A percentile compares a stretch with the other conserved stretches of the same genome.
Evolutionary conservation across 2,797 vertebrate species (phyloP).

Genomic region (Crocodylus rhombifer): DNA sequence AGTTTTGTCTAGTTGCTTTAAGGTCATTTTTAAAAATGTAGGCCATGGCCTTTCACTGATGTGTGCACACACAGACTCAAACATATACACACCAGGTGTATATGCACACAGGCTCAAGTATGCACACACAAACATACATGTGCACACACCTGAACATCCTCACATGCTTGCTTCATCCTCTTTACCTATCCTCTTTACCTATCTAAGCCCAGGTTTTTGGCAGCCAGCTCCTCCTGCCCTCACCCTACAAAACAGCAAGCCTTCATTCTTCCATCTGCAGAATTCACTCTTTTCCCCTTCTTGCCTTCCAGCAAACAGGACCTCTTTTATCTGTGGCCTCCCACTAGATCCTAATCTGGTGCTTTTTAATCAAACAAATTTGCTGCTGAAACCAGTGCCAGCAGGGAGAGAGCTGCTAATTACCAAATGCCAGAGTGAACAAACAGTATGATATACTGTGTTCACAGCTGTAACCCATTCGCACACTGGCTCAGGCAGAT

Average conservation of each 20-base stretch:
- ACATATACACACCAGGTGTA: slow-evolving; percentile 59
- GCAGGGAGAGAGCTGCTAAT: slow-evolving; percentile 68
- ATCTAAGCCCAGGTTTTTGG: slow-evolving; percentile 82
- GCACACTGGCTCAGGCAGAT: fast-evolving
- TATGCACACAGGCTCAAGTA: slow-evolving; percentile 51
- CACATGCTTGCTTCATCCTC: slow-evolving; percentile 30
- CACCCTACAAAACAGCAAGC: slow-evolving; percentile 81
- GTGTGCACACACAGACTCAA: slow-evolving; percentile 40
- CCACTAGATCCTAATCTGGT: slow-evolving; percentile 78
- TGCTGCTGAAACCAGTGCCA: slow-evolving; percentile 71
- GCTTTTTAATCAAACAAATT: slow-evolving; percentile 81
- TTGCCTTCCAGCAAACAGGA: slow-evolving; percentile 73
- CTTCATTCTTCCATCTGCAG: slow-evolving; percentile 85
- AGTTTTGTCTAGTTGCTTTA: too few relatives aligned
- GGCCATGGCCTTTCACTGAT: slow-evolving; percentile 25
- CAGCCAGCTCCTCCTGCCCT: slow-evolving; percentile 79
- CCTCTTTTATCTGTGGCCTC: slow-evolving; percentile 72
- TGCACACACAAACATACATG: not conserved
- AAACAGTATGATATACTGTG: slow-evolving; percentile 16
- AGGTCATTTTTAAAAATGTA: slow-evolving; percentile 11
- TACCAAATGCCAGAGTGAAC: slow-evolving; percentile 50
- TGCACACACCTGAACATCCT: not conserved
- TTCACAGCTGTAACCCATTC: not conserved
- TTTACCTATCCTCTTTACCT: not conserved
- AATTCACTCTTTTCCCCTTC: slow-evolving; percentile 71